phyloP scores from a whole-genome alignment of 2,113 vertebrate species.

The Puntigrus tetrazona region DNA sequence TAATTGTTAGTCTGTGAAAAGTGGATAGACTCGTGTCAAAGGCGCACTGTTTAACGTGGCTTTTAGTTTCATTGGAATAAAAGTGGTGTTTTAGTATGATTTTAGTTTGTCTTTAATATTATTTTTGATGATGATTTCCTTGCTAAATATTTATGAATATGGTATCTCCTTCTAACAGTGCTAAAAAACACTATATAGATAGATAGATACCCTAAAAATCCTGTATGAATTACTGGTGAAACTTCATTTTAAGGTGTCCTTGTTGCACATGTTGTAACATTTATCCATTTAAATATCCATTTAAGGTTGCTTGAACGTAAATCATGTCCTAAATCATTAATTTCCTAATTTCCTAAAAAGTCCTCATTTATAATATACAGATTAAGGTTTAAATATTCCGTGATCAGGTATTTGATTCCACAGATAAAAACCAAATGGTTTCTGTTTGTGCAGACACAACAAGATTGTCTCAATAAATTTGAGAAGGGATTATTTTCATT shows the following conservation, averaged over 20 bases:
- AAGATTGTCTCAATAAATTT: neutral
- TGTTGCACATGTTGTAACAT: too few relatives aligned
- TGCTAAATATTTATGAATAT: neutral
- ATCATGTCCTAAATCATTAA: too few relatives aligned
- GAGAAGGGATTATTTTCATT: neutral
- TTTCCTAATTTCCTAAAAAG: too few relatives aligned
- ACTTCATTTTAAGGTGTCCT: too few relatives aligned
- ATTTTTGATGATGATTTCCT: neutral
- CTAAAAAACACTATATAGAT: neutral
- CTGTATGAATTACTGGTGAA: neutral
- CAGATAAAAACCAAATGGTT: neutral
- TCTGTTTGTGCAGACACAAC: neutral
- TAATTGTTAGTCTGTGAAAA: constrained; percentile 21
- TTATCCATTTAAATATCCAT: too few relatives aligned
- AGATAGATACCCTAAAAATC: too few relatives aligned
- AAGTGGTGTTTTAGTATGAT: constrained; percentile 40
- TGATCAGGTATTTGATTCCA: neutral
- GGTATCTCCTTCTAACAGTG: neutral
- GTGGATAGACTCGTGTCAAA: constrained; percentile 35
- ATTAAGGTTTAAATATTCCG: too few relatives aligned
- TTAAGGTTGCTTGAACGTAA: too few relatives aligned
- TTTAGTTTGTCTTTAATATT: constrained; percentile 4
- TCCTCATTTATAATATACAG: too few relatives aligned
- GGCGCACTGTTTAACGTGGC: constrained; percentile 29
- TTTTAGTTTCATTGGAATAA: constrained; percentile 48